Evolutionary conservation across 2,797 vertebrate species (phyloP).

Genomic region (Myripristis murdjan): DNA sequence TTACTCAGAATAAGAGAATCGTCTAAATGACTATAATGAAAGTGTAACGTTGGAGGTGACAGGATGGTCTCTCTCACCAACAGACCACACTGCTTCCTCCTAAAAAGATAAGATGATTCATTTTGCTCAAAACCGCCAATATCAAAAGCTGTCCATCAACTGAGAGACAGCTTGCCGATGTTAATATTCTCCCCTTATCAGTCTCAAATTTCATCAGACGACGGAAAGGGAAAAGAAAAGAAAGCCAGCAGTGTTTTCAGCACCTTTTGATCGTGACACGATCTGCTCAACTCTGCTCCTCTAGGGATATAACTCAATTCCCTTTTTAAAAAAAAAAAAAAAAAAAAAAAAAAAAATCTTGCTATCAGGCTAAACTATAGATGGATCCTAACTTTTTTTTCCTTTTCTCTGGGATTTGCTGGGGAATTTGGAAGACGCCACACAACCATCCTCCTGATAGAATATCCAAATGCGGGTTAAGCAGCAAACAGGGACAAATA

Average conservation of each 20-base stretch:
- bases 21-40: slow-evolving; percentile 56
- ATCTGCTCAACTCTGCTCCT: slow-evolving; percentile 30
- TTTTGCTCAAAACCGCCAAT: slow-evolving; percentile 62
- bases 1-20: slow-evolving; percentile 45
- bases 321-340: too few relatives aligned
- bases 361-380: slow-evolving; percentile 38
- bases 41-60: slow-evolving; percentile 55
- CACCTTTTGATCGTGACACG: slow-evolving; percentile 62
- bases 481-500: slow-evolving; percentile 20
- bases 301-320: background rate
- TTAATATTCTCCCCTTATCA: slow-evolving; percentile 56
- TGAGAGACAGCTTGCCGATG: slow-evolving; percentile 52
- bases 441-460: background rate
- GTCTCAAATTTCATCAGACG: slow-evolving; percentile 56
- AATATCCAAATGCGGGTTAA: background rate
- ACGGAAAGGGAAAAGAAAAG: slow-evolving; percentile 46
- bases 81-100: slow-evolving; percentile 36
- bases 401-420: background rate
- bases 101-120: slow-evolving; percentile 58
- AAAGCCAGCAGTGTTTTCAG: slow-evolving; percentile 28
- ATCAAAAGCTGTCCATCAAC: slow-evolving; percentile 71
- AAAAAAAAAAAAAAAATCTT: too few relatives aligned
- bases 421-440: slow-evolving; percentile 7
- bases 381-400: slow-evolving; percentile 34
- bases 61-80: slow-evolving; percentile 20